Evolutionary conservation across 2,797 vertebrate genomes (phyloP), one percentile per base, ranked within the genome.

Genomic region (Phrynocephalus forsythii): DNA sequence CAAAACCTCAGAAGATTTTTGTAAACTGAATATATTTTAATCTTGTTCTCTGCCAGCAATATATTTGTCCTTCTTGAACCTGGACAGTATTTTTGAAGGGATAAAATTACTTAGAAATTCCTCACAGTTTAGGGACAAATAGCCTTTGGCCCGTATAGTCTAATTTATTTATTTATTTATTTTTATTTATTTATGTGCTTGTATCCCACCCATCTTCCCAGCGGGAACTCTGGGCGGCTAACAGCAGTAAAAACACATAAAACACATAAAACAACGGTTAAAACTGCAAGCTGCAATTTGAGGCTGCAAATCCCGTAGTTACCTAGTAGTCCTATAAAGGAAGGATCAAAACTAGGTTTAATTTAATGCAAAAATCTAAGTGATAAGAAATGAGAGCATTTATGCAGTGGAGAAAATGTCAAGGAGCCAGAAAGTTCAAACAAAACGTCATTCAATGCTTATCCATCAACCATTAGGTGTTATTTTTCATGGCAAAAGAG

Each of bases 11-110:
- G 77, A 75, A 15, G 77, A 84, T 80, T 85, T 63, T 79, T 82
- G 73, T 73, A 81, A 81, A 88, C 52, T 28, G 77, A 75, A 85
- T 76, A 81, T 76, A 67, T 85, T 85, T 81, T 68, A 82, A 88
- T 88, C 83, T 85, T 68, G 48, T 44, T 80, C 30, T 84, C 83
- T 82, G 60, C 79, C 63, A 82, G 30, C 60, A 68, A 85, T 63
- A 84, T 88, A 76, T 69, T 76, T 88, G 79, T 82, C 20, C 77
- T 79, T 72, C 76, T 66, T 84, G 87, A 85, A 88, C 72, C 79
- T 76, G 78, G 68, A 30, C 44, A 68, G 48, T 73, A 24, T 88
- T 75, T 76, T 7, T 69, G 60, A 68, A 76, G 30, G 30, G 48
- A 28, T 15, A 20, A 68, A 48, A 48, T 63, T 22, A 30, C 60